These are phyloP conservation scores for Syngnathus floridae DNA, from an alignment of 2,113 vertebrate species.

Conservation along the genomic window DNA sequence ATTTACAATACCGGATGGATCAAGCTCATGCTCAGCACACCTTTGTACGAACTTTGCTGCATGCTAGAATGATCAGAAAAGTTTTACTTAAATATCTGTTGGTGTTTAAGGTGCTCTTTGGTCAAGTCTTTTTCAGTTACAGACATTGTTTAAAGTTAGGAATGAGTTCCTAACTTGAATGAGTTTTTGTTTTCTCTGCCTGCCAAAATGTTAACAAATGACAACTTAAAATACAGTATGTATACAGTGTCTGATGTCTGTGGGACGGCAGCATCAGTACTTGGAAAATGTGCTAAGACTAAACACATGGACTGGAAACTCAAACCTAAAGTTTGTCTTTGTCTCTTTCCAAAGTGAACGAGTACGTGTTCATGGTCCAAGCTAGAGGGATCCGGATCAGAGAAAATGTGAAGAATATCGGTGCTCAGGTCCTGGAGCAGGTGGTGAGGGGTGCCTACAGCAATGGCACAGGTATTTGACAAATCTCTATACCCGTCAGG, in stretches of 20 bases:
- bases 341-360: slow-evolving; percentile 79
- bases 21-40: too few relatives aligned
- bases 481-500: neutral
- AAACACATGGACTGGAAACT: neutral
- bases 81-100: too few relatives aligned
- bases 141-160: too few relatives aligned
- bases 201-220: neutral
- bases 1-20: too few relatives aligned
- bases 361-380: slow-evolving; percentile 98
- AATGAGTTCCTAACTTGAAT: too few relatives aligned
- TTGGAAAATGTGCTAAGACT: neutral
- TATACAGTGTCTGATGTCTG: neutral
- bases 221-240: neutral
- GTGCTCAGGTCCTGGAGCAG: slow-evolving; percentile 92
- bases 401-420: slow-evolving; percentile 88
- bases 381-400: slow-evolving; percentile 89
- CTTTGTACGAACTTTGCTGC: too few relatives aligned
- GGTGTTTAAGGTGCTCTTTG: too few relatives aligned
- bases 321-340: slow-evolving; percentile 6
- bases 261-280: neutral
- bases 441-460: slow-evolving; percentile 90
- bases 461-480: slow-evolving; percentile 84
- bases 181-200: neutral
- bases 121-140: too few relatives aligned
- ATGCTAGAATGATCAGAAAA: too few relatives aligned